A percentile compares a stretch with the other conserved stretches of the same genome.
Evolutionary conservation across 2,797 vertebrate genomes (phyloP).

Genomic region (Takifugu rubripes): DNA sequence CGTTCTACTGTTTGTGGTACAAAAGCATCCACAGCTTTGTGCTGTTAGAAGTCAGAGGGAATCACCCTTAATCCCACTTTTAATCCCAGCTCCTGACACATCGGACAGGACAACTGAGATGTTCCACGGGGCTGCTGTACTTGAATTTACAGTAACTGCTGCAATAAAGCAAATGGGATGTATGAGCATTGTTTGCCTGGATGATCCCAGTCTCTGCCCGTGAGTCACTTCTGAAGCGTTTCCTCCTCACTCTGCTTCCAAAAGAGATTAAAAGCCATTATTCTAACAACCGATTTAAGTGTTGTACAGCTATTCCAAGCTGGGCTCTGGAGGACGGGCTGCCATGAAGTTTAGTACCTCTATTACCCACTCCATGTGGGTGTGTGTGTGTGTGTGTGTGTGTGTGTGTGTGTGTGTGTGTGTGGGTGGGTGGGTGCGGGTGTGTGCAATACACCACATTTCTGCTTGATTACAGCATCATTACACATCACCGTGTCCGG

Average conservation of each 20-base stretch:
- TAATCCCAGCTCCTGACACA: constrained; percentile 16
- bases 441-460: neutral
- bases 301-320: constrained; percentile 22
- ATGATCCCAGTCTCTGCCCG: constrained; percentile 20
- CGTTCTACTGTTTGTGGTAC: neutral
- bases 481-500: neutral
- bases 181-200: constrained; percentile 30
- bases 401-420: constrained; percentile 1
- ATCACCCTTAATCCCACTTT: neutral
- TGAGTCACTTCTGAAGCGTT: constrained; percentile 12
- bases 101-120: constrained; percentile 32
- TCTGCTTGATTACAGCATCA: neutral
- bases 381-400: constrained; percentile 7
- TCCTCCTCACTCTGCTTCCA: constrained; percentile 20
- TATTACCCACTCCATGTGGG: constrained; percentile 35
- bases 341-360: constrained; percentile 18
- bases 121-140: constrained; percentile 27
- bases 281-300: constrained; percentile 31
- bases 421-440: too few species aligned
- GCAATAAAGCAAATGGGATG: constrained; percentile 46
- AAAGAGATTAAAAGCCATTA: constrained; percentile 28
- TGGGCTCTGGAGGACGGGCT: constrained; percentile 35
- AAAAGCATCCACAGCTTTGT: constrained; percentile 21
- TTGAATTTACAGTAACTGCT: constrained; percentile 29
- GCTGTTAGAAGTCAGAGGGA: constrained; percentile 19